Base-by-base conservation (phyloP, 2,888 invertebrate genomes). In the Lasioglossum morio region DNA sequence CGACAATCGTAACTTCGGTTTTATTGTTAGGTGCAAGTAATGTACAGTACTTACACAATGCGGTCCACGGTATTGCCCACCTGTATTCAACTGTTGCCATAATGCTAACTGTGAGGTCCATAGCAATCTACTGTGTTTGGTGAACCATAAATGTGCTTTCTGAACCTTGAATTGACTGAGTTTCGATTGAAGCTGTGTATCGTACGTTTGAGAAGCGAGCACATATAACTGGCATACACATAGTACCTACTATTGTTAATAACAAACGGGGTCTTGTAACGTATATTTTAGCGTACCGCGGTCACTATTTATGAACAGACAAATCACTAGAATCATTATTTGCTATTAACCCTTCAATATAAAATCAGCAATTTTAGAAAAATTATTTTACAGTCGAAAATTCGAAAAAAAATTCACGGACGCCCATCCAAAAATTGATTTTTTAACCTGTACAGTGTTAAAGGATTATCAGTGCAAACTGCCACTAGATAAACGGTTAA, bases 161-260 rank as follows among this genome's bases (percentile, higher is more conserved):
- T 72, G 75, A 76, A 84, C 79, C 87, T 87, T 77, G 75, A 46
- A 79, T 88, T 77, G 73, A 79, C 77, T 72, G 77, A 77, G 81
- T 81, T 87, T 75, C 74, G 75, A 88, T 70, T 77, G 72, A 81
- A 81, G 70, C 77, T 34, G 77, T n/a, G 63, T 72, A 79, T 81
- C 57, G 77, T 76, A 60, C 72, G 70, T 74, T 84, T 84, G 84
- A 87, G 78, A 74, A 77, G 57, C 48, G 23, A 40, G n/a, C 40
- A 70, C 23, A 14, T 40, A 73, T 63, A 57, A 46, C 43, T 34
- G 60, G 19, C 37, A 19, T 37, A 72, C 23, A 30, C 34, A 2
- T 48, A 37, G 4, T 40, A n/a, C n/a, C n/a, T n/a, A 46, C 37
- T 72, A 46, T 19, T 75, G 34, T n/a, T 40, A 66, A 70, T 43